Base-by-base conservation (phyloP, 2,113 vertebrate species). In the Dunckerocampus dactyliophorus region DNA sequence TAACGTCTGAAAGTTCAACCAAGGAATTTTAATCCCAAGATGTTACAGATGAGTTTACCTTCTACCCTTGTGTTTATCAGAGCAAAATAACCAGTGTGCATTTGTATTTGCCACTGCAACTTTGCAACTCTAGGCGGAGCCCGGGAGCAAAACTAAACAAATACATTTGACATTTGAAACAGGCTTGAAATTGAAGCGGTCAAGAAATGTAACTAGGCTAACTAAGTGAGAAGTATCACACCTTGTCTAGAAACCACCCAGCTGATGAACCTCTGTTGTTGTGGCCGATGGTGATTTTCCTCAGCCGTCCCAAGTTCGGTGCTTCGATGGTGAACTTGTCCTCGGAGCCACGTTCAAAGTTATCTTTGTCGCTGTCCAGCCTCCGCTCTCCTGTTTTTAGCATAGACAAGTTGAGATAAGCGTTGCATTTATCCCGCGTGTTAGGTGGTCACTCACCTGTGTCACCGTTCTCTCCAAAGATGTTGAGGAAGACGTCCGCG, bases 241-340 rank as follows among this genome's bases (percentile, higher is more conserved):
- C 97, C 95, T 96, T 98, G 54, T 89, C 89, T 4, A 97, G 90
- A 76, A 93, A 95, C 97, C 97, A 99, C n/a, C 95, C 96, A 14
- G 97, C 92, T 6, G 96, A 98, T 0, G 87, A 89, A 0, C 97
- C 97, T 77, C 92, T 94, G 88, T 98, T 98, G 69, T 98, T 98
- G 77, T 99, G 96, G 15, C 97, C 96, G 3, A 99, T 92, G 16
- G 92, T 94, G 69, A 99, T 98, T 85, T 97, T 99, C 60, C 85
- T 89, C 50, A 99, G 67, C 59, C 88, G 89, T 22, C 96, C 97
- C 59, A 99, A 65, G 69, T 98, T 96, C 0, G 95, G 97, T 1
- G 94, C 89, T 51, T 98, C 95, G 0, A 99, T 86, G 0, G 89
- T 94, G 63, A 99, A 99, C 74, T 96, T 99, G 89, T 98, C 96